A percentile compares a stretch with the other conserved stretches of the same genome.
phyloP scores from a whole-genome alignment of 2,797 vertebrate genomes.

The Tolypeutes matacus region DNA sequence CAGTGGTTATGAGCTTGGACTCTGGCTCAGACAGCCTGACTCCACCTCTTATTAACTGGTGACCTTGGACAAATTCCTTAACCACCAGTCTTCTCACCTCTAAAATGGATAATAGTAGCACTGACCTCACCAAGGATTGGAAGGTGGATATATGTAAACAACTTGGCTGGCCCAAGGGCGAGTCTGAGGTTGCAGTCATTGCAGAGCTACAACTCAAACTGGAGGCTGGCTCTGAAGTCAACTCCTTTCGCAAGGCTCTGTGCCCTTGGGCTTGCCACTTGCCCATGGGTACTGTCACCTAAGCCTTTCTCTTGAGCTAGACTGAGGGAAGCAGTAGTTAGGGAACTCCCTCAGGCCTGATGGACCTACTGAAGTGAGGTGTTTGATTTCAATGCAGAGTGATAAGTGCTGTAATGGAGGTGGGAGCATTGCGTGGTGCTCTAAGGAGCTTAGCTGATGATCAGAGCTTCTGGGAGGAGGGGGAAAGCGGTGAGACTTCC shows the following conservation, averaged over 20 bases:
- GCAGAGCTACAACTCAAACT: background rate
- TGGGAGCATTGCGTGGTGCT: background rate
- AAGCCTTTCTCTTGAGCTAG: background rate
- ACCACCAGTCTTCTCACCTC: constrained; percentile 44
- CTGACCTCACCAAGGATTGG: background rate
- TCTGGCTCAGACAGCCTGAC: background rate
- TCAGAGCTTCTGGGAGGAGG: background rate
- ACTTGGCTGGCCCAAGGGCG: background rate
- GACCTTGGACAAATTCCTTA: background rate
- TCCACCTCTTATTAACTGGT: background rate
- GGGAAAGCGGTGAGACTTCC: background rate
- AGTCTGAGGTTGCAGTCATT: background rate
- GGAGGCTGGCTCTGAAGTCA: constrained; percentile 20
- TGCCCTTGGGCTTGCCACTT: background rate
- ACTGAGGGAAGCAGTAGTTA: constrained; percentile 4
- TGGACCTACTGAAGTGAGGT: background rate
- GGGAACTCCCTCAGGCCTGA: background rate
- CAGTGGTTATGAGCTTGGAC: background rate
- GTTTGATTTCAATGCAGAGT: constrained; percentile 3
- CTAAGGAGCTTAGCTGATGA: background rate
- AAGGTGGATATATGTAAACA: constrained; percentile 38
- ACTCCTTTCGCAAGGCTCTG: background rate
- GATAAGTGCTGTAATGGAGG: background rate
- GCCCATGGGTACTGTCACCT: background rate
- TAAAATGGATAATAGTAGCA: constrained; percentile 42